Conservation (phyloP, 2,113 vertebrate genomes). For the Paralichthys olivaceus region DNA sequence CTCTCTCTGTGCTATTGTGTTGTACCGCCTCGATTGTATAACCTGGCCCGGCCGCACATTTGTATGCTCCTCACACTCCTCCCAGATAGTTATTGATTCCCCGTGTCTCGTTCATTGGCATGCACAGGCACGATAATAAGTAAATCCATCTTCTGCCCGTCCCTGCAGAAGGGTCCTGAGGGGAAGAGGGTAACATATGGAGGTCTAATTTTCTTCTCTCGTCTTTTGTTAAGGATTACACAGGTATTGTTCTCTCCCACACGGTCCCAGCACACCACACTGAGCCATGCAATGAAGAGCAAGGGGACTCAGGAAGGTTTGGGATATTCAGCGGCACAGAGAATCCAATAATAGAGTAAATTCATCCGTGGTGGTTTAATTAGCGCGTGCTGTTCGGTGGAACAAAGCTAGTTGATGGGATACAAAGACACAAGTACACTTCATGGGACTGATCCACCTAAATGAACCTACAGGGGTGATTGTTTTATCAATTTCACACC, state of each 20-base stretch:
- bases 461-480: neutral
- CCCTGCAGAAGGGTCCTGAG: constrained; percentile 25
- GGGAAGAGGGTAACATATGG: constrained; percentile 24
- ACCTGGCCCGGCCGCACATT: constrained; percentile 18
- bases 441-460: constrained; percentile 8
- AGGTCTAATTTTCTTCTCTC: constrained; percentile 30
- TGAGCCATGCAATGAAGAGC: constrained; percentile 22
- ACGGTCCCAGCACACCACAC: neutral
- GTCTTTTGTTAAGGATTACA: constrained; percentile 51
- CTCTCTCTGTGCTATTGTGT: neutral
- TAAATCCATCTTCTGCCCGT: constrained; percentile 61
- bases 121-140: constrained; percentile 55
- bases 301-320: constrained; percentile 25
- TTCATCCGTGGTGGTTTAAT: constrained; percentile 63
- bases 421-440: constrained; percentile 48
- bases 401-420: constrained; percentile 63
- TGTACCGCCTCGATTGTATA: neutral
- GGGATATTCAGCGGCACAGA: constrained; percentile 26
- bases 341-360: constrained; percentile 61
- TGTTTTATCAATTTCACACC: too few relatives aligned
- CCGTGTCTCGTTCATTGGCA: constrained; percentile 31
- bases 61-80: constrained; percentile 39
- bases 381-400: constrained; percentile 53
- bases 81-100: constrained; percentile 55
- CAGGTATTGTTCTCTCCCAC: constrained; percentile 36